phyloP scores from a whole-genome alignment of 2,797 vertebrate species.

The Dromococcyx pavoninus region DNA sequence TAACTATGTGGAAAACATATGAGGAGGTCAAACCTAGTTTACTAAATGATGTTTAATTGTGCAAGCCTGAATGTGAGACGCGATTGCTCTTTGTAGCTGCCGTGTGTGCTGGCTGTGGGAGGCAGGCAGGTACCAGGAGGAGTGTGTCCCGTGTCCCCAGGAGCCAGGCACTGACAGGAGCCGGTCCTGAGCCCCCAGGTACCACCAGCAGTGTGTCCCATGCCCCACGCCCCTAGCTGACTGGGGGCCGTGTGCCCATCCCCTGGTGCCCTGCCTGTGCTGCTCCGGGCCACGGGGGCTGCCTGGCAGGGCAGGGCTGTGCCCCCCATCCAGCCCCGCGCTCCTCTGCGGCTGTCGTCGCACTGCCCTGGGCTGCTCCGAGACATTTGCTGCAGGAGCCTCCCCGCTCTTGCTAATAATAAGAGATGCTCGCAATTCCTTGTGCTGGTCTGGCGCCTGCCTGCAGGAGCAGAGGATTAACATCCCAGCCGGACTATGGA shows the following conservation, averaged over 20 bases:
- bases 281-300: too few relatives aligned
- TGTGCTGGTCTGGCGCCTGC: constrained; percentile 8
- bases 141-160: neutral
- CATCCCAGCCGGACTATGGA: neutral
- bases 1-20: neutral
- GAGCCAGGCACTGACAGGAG: neutral
- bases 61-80: neutral
- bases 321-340: too few relatives aligned
- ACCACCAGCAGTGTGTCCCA: rapidly evolving
- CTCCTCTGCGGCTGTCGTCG: neutral
- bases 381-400: neutral
- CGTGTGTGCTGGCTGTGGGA: neutral
- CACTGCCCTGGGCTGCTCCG: neutral
- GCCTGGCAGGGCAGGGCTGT: too few relatives aligned
- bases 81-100: neutral
- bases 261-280: too few relatives aligned
- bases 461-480: neutral
- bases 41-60: neutral
- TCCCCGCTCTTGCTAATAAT: constrained; percentile 20
- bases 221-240: neutral
- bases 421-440: constrained; percentile 46
- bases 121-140: too few relatives aligned
- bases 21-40: neutral
- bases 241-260: neutral
- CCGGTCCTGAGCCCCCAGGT: rapidly evolving